Evolutionary conservation across 2,888 invertebrate genomes (phyloP).

Genomic region (Oligia latruncula): DNA sequence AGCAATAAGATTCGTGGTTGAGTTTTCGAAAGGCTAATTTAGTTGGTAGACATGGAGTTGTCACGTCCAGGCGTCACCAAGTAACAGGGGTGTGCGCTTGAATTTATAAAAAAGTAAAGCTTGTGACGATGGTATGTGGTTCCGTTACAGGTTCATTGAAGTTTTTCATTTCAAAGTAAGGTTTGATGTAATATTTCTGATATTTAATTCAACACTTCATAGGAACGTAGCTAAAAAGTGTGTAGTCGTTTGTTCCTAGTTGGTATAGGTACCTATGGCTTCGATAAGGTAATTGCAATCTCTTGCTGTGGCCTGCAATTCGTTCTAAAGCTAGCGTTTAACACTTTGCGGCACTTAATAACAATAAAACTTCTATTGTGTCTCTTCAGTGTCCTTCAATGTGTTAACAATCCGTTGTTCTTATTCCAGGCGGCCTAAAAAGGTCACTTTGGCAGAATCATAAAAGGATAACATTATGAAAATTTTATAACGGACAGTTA

Average conservation of each 20-base stretch:
- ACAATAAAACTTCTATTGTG: too few species aligned
- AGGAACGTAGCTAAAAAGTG: background rate
- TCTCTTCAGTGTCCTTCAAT: too few species aligned
- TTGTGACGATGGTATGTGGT: slow-evolving; percentile 22
- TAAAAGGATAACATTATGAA: too few species aligned
- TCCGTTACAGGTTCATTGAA: slow-evolving; percentile 32
- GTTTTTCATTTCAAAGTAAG: slow-evolving; percentile 15
- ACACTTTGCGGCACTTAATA: too few species aligned
- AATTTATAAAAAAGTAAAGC: slow-evolving; percentile 53
- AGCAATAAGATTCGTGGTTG: slow-evolving; percentile 21
- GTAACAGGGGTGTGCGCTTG: slow-evolving; percentile 53
- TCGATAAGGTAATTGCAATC: background rate
- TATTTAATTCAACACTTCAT: background rate
- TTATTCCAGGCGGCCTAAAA: too few species aligned
- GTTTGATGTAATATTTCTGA: slow-evolving; percentile 13
- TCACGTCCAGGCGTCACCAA: slow-evolving; percentile 59
- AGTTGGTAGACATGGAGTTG: slow-evolving; percentile 30
- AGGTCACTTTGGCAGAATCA: too few species aligned
- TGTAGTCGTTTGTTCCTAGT: background rate
- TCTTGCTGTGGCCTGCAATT: background rate
- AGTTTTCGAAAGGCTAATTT: slow-evolving; percentile 4
- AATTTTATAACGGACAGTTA: too few species aligned
- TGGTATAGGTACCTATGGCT: too few species aligned
- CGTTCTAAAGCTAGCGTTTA: background rate
- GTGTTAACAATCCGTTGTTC: too few species aligned